Evolutionary conservation across 2,113 vertebrate genomes (phyloP).

Genomic region (Peromyscus polionotus): DNA sequence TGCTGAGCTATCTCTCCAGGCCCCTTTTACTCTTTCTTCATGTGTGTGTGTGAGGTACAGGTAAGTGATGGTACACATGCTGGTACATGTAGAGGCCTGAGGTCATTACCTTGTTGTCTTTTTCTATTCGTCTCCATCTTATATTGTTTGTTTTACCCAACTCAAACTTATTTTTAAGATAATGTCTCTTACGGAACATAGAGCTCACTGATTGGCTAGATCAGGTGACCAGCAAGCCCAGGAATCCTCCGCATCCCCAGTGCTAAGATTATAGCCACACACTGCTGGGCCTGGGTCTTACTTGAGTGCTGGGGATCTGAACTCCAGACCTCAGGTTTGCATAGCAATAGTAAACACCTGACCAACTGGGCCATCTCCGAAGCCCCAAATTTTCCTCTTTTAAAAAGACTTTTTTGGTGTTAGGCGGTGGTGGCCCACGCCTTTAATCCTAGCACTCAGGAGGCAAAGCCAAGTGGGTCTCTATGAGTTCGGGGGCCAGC

Average conservation of each 20-base stretch:
- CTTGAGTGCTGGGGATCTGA: not conserved
- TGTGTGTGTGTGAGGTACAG: not conserved
- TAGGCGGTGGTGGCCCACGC: not conserved
- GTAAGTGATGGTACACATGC: not conserved
- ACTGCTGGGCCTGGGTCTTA: not conserved
- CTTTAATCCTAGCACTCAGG: too few relatives aligned
- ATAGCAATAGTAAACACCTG: not conserved
- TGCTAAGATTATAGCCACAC: not conserved
- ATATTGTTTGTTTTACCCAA: not conserved
- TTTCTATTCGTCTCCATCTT: not conserved
- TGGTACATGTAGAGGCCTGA: not conserved
- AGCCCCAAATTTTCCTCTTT: not conserved
- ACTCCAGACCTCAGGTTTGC: not conserved
- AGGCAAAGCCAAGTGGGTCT: too few relatives aligned
- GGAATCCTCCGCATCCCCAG: not conserved
- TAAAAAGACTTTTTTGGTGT: not conserved
- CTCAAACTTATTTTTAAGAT: not conserved
- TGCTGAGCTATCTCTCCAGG: too few relatives aligned
- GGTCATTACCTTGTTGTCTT: not conserved
- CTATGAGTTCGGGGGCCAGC: too few relatives aligned
- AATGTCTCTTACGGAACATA: not conserved
- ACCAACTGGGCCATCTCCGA: not conserved
- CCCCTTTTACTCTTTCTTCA: not conserved
- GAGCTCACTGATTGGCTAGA: not conserved
- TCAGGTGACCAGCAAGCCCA: not conserved